A percentile compares a stretch with the other conserved stretches of the same genome.
phyloP scores from a whole-genome alignment of 2,113 vertebrate genomes.

The Lophius piscatorius region DNA sequence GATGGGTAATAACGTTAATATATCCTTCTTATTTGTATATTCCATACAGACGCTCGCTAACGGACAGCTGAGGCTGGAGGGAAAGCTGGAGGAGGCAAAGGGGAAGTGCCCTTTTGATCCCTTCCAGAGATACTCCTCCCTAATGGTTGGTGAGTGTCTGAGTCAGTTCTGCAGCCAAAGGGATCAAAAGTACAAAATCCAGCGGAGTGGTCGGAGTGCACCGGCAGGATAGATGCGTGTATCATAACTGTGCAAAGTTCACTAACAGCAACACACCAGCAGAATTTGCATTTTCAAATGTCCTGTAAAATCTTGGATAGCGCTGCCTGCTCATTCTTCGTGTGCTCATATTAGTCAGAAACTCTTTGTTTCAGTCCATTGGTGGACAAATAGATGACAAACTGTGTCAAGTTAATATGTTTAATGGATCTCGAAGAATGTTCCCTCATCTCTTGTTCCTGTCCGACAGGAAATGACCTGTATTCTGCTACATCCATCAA shows the following conservation, averaged over 20 bases:
- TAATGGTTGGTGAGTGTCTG: constrained; percentile 81
- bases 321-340: neutral
- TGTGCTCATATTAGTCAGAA: neutral
- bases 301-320: neutral
- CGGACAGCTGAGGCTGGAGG: constrained; percentile 71
- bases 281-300: neutral
- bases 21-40: constrained; percentile 1
- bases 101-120: constrained; percentile 84
- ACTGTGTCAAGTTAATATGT: constrained; percentile 31
- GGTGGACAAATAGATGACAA: constrained; percentile 11
- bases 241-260: constrained; percentile 16
- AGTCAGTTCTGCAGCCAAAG: constrained; percentile 16
- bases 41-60: constrained; percentile 68
- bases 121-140: constrained; percentile 74
- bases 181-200: constrained; percentile 13
- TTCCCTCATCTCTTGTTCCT: constrained; percentile 35
- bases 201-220: constrained; percentile 30
- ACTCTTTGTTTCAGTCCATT: constrained; percentile 9
- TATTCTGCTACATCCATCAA: constrained; percentile 86
- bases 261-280: neutral
- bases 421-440: constrained; percentile 52
- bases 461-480: constrained; percentile 78
- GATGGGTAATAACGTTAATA: too few relatives aligned
- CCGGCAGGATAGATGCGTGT: constrained; percentile 6
- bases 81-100: constrained; percentile 76